Evolutionary conservation across 2,113 vertebrate species (phyloP).

Genomic region (Lampris megalopsis): DNA sequence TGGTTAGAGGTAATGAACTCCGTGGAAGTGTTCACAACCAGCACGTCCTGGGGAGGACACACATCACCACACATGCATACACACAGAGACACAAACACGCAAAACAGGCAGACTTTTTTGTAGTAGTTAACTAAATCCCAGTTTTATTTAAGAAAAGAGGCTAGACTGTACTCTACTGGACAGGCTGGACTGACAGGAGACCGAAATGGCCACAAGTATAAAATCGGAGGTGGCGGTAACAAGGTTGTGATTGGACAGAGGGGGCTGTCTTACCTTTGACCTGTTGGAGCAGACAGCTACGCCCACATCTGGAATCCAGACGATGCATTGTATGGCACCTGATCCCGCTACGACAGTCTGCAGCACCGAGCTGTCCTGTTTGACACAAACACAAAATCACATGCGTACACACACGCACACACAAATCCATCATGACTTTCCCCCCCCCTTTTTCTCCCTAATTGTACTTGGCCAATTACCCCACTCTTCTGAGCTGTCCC

Average conservation of each 20-base stretch:
- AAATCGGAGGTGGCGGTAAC: neutral
- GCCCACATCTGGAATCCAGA: slow-evolving; percentile 97
- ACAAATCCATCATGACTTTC: too few relatives aligned
- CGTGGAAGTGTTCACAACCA: slow-evolving; percentile 92
- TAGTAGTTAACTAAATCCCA: neutral
- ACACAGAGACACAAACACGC: neutral
- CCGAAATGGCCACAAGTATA: neutral
- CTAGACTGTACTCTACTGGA: neutral
- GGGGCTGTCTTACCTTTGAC: slow-evolving; percentile 87
- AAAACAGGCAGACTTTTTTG: neutral
- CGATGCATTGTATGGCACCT: slow-evolving; percentile 92
- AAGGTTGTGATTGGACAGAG: neutral
- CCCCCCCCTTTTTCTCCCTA: too few relatives aligned
- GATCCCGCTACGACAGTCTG: slow-evolving; percentile 95
- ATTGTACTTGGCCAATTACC: too few relatives aligned
- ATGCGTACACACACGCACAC: slow-evolving; percentile 1
- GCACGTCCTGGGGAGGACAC: slow-evolving; percentile 86
- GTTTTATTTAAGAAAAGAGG: neutral
- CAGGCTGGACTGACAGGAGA: neutral
- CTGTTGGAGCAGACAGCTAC: slow-evolving; percentile 96
- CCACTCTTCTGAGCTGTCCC: too few relatives aligned
- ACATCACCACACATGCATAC: neutral
- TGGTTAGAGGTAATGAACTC: slow-evolving; percentile 93
- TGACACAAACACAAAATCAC: neutral
- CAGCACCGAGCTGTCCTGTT: slow-evolving; percentile 93